These are phyloP conservation scores for Criorhina ranunculi DNA, from an alignment of 2,888 invertebrate species.

Conservation along the genomic window DNA sequence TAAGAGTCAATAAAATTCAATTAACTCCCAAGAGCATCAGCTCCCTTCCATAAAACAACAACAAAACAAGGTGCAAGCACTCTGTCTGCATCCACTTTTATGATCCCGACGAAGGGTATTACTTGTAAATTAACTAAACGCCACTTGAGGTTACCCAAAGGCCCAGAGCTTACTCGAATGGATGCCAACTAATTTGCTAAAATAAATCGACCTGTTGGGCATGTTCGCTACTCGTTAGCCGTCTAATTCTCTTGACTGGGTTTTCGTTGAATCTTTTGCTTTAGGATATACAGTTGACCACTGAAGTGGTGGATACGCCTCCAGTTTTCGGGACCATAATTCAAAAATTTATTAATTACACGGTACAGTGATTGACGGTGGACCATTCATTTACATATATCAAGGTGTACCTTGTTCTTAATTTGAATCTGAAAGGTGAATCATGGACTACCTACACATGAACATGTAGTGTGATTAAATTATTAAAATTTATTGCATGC, in stretches of 20 bases:
- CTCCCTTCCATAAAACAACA: conserved; percentile 55
- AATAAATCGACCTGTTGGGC: conserved; percentile 17
- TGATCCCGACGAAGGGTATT: conserved; percentile 30
- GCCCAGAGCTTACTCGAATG: no score
- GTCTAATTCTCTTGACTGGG: no score
- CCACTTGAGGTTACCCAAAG: conserved; percentile 49
- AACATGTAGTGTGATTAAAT: not conserved
- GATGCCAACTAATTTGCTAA: conserved; percentile 37
- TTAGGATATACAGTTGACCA: conserved; percentile 49
- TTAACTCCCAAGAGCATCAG: conserved; percentile 54
- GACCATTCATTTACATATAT: conserved; percentile 68
- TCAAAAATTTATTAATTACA: conserved; percentile 67
- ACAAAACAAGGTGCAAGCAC: conserved; percentile 27
- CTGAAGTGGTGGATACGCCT: conserved; percentile 60
- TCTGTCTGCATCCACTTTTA: conserved; percentile 8
- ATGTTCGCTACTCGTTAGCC: conserved; percentile 11
- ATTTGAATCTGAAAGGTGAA: conserved; percentile 55
- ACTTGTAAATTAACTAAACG: conserved; percentile 63
- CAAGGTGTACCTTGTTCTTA: conserved; percentile 45
- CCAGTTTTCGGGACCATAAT: conserved; percentile 63
- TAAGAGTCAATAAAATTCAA: conserved; percentile 66
- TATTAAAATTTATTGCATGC: not conserved
- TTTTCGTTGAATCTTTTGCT: no score
- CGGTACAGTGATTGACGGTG: conserved; percentile 67
- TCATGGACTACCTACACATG: conserved; percentile 18